Conservation (phyloP, 2,797 vertebrate genomes). For the Chelonia mydas region DNA sequence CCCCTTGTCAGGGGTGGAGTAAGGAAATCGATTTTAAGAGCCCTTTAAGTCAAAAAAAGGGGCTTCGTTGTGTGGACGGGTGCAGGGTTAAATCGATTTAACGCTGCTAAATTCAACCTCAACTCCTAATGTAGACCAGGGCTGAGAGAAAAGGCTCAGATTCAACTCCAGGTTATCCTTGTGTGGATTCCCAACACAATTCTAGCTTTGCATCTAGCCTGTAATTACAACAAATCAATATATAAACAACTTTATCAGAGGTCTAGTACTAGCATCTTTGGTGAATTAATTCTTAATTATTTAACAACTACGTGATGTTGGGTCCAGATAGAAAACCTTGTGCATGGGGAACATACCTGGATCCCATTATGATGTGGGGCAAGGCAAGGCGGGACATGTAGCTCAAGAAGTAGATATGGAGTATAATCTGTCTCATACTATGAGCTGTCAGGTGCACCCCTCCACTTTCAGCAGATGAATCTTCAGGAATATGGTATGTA, state of each 20-base stretch:
- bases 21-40: too few relatives aligned
- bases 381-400: background rate
- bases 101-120: too few relatives aligned
- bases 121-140: too few relatives aligned
- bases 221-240: background rate
- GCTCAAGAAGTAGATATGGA: background rate
- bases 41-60: too few relatives aligned
- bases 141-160: background rate
- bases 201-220: background rate
- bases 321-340: background rate
- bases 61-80: too few relatives aligned
- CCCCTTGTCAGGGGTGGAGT: too few relatives aligned
- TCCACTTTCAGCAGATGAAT: background rate
- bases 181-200: background rate
- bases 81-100: too few relatives aligned
- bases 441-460: background rate
- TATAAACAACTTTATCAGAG: background rate
- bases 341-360: background rate
- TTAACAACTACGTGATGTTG: background rate
- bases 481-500: background rate
- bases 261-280: background rate
- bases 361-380: background rate
- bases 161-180: background rate
- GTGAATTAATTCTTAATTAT: background rate
- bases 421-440: background rate